Evolutionary conservation across 2,888 invertebrate genomes (phyloP), one percentile per base, ranked within the genome.

Genomic region (Agonum fuliginosum): DNA sequence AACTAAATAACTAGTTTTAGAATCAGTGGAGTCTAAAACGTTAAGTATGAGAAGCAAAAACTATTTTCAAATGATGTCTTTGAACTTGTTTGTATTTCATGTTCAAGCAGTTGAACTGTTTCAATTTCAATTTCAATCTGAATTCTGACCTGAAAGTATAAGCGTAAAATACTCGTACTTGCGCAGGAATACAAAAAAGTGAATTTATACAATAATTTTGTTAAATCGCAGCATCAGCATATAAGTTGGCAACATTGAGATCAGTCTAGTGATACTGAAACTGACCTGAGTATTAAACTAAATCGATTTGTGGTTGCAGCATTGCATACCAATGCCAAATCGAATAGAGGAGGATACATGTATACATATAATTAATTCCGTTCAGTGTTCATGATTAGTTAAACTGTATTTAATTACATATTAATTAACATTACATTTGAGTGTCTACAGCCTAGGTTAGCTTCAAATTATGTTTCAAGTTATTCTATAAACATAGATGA

Each of bases 361-460:
- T 51, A 20, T 19, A 22, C 20, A 22, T 51, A 3, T 51, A n/a
- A 51, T 51, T 51, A 51, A 51, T 51, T 51, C 2, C 22, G 19
- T 22, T n/a, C 48, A 22, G 0, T 8, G 48, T 20, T 51, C 48
- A 6, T 51, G 48, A 51, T 51, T 51, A 51, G 20, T 51, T 51
- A 51, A 51, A 51, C 22, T 2, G 22, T 20, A 19, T 51, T 51
- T 51, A 51, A 51, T 51, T 6, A 10, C 19, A 22, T 8, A 51
- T 51, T 51, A 51, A 51, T 51, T 51, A 51, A 51, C 20, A 51
- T 46, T 46, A 19, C 17, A 46, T 51, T 51, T 51, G 48, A 6
- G 19, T 19, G 48, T 22, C 8, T 30, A 30, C 30, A 30, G 30
- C 30, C 48, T 20, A 51, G 48, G 20, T 51, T 22, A 19, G 22